phyloP scores from a whole-genome alignment of 2,888 invertebrate species.

The Pollenia angustigena region DNA sequence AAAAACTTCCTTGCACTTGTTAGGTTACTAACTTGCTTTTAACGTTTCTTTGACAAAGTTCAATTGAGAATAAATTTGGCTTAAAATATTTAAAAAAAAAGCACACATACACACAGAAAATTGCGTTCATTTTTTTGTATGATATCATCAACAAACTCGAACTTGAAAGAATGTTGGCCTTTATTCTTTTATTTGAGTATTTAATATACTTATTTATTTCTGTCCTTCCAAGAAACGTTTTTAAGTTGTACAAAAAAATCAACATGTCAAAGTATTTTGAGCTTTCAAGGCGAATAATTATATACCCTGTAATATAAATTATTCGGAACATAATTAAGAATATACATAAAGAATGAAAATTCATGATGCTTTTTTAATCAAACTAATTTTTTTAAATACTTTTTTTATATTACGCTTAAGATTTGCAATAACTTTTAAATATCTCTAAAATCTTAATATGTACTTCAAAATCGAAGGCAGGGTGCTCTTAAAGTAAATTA shows the following conservation, averaged over 20 bases:
- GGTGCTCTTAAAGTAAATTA: too few species aligned
- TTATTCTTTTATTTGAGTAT: constrained; percentile 36
- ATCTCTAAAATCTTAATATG: too few species aligned
- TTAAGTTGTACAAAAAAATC: constrained; percentile 34
- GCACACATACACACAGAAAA: neutral
- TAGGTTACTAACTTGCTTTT: neutral
- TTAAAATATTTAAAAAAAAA: neutral
- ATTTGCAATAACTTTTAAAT: too few species aligned
- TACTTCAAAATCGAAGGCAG: too few species aligned
- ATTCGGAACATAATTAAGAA: too few species aligned
- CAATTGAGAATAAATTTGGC: neutral
- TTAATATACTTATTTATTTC: constrained; percentile 49
- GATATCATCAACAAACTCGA: constrained; percentile 63
- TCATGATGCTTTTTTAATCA: too few species aligned
- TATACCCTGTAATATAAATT: too few species aligned
- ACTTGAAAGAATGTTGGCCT: constrained; percentile 64
- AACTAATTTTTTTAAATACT: too few species aligned
- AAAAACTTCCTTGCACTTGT: too few species aligned
- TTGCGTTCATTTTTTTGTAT: constrained; percentile 29
- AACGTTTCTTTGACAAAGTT: neutral
- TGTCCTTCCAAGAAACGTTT: constrained; percentile 59
- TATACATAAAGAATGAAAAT: too few species aligned
- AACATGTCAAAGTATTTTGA: constrained; percentile 9
- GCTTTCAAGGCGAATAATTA: neutral
- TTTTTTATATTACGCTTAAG: too few species aligned